Conservation (phyloP, 2,888 invertebrate genomes). For the Noctua fimbriata region DNA sequence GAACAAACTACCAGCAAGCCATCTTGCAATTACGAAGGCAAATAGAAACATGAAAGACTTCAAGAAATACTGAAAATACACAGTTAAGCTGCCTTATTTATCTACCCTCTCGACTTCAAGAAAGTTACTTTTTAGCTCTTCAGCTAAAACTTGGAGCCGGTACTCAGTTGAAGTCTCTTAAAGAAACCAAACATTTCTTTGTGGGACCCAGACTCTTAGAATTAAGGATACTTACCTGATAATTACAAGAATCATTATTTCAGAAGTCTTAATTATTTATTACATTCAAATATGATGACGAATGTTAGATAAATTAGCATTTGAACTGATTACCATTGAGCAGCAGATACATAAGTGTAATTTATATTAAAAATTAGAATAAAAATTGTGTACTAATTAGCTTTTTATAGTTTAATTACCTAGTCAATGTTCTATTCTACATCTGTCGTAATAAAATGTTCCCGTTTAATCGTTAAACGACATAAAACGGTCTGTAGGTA, state of each 20-base stretch:
- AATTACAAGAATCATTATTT: not conserved
- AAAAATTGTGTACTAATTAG: not conserved
- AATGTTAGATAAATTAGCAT: not conserved
- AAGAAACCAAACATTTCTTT: constrained; percentile 39
- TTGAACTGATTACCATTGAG: not conserved
- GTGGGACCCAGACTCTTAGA: not conserved
- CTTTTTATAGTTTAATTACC: not conserved
- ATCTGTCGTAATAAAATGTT: not conserved
- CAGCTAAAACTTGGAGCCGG: constrained; percentile 12
- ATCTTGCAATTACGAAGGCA: constrained; percentile 11
- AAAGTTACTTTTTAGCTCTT: constrained; percentile 4
- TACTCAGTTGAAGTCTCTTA: constrained; percentile 19
- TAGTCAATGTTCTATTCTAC: not conserved
- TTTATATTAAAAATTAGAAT: not conserved
- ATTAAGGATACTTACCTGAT: not conserved
- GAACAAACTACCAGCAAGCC: not conserved
- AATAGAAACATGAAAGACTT: constrained; percentile 14
- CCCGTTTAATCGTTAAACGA: constrained; percentile 29
- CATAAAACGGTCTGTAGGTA: constrained; percentile 34
- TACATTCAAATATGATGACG: too few species aligned
- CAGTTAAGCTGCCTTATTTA: constrained; percentile 20
- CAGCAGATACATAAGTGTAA: too few species aligned
- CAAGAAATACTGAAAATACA: constrained; percentile 8
- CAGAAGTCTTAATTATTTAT: not conserved
- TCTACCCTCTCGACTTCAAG: constrained; percentile 12